phyloP scores from a whole-genome alignment of 1,140 invertebrate genomes.

The Ylistrum balloti region DNA sequence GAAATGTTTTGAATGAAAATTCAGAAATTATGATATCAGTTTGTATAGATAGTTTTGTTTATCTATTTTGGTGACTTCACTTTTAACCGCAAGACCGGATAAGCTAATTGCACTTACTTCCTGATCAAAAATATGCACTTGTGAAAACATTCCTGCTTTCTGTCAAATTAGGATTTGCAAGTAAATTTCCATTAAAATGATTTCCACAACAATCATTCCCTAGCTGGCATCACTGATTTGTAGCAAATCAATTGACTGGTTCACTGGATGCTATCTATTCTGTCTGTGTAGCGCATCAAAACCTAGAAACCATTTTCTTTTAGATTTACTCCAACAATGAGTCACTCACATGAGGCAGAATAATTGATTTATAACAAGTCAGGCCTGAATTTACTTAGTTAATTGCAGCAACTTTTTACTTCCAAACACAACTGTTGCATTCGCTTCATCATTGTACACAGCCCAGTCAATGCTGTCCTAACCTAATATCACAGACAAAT shows the following conservation, averaged over 20 bases:
- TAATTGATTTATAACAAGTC: not conserved
- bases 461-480: not conserved
- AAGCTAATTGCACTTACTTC: too few relatives aligned
- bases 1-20: too few relatives aligned
- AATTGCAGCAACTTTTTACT: not conserved
- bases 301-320: not conserved
- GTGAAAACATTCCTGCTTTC: too few relatives aligned
- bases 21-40: too few relatives aligned
- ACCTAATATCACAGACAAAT: not conserved
- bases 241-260: not conserved
- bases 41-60: too few relatives aligned
- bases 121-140: too few relatives aligned
- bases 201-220: not conserved
- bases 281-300: not conserved
- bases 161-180: too few relatives aligned
- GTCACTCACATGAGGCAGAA: not conserved
- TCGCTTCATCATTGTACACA: not conserved
- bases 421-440: not conserved
- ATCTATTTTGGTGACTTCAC: too few relatives aligned
- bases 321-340: not conserved
- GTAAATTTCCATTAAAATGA: too few relatives aligned
- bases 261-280: not conserved
- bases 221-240: conserved; percentile 14
- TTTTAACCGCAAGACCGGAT: too few relatives aligned
- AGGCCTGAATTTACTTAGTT: not conserved